phyloP scores from a whole-genome alignment of 2,888 invertebrate species.

The Busseola fusca region DNA sequence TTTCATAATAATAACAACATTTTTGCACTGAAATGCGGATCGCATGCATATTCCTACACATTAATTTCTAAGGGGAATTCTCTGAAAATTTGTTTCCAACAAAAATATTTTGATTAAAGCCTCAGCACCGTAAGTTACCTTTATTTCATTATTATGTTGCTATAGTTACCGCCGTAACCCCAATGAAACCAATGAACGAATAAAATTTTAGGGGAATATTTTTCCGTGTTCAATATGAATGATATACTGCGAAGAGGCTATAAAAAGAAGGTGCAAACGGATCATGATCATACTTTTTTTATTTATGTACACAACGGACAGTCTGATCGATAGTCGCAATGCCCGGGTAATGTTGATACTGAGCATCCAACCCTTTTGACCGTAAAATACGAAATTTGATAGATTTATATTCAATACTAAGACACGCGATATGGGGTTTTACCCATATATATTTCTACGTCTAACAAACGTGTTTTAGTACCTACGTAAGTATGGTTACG shows the following conservation, averaged over 20 bases:
- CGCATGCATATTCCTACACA: constrained; percentile 20
- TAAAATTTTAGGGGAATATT: constrained; percentile 69
- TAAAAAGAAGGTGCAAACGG: constrained; percentile 70
- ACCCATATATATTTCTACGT: constrained; percentile 3
- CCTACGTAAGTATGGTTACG: not conserved
- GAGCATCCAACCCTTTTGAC: constrained; percentile 46
- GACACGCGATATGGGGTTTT: constrained; percentile 45
- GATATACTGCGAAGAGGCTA: constrained; percentile 68
- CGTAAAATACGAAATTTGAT: constrained; percentile 53
- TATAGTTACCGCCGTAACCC: constrained; percentile 67
- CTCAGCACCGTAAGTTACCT: constrained; percentile 45
- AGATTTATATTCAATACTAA: constrained; percentile 55
- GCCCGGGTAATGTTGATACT: constrained; percentile 40
- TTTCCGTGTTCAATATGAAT: constrained; percentile 68
- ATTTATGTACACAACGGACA: constrained; percentile 56
- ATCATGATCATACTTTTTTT: constrained; percentile 62
- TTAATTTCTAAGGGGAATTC: constrained; percentile 43
- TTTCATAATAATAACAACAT: constrained; percentile 19
- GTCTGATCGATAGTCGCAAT: constrained; percentile 57
- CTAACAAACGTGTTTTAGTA: constrained; percentile 28
- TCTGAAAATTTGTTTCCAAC: constrained; percentile 38
- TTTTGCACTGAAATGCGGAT: constrained; percentile 9
- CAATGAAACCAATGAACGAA: constrained; percentile 70
- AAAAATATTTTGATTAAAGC: constrained; percentile 51
- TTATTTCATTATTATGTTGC: constrained; percentile 58